Percentiles rank a stretch among this genome's conserved stretches.
Conservation (phyloP, 64 coral and sea anemone species). For the Astreopora myriophthalma region DNA sequence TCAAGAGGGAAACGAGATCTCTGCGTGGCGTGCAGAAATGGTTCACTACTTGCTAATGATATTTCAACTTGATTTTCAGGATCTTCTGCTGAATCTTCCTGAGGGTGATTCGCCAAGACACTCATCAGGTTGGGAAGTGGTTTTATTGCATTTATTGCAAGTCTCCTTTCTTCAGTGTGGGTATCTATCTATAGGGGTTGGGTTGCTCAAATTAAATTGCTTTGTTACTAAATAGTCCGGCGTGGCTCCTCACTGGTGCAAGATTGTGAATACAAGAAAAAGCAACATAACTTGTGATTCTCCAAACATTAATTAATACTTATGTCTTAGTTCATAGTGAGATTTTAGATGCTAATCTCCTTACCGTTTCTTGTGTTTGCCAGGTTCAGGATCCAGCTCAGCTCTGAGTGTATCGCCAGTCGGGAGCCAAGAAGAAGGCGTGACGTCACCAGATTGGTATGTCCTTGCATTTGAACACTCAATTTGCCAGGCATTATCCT, state of each 20-base stretch:
- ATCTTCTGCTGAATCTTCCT: conserved; percentile 60
- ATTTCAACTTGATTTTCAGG: conserved; percentile 8
- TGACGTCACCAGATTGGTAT: conserved; percentile 72
- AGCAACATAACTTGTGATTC: not conserved
- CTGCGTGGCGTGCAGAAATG: no score
- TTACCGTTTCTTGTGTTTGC: not conserved
- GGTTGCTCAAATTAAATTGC: no score
- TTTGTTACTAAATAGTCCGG: no score
- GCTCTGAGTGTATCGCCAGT: conserved; percentile 53
- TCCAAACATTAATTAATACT: not conserved
- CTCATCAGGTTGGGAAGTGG: conserved; percentile 31
- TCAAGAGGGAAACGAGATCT: no score
- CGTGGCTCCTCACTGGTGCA: no score
- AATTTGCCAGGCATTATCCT: not conserved
- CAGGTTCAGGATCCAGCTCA: conserved; percentile 58
- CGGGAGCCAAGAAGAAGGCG: conserved; percentile 65
- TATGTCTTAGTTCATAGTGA: not conserved
- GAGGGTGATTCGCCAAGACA: conserved; percentile 62
- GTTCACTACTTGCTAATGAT: not conserved
- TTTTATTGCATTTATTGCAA: no score
- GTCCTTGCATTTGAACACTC: not conserved
- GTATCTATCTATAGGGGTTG: no score
- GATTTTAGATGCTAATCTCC: not conserved
- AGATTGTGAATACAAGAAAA: no score
- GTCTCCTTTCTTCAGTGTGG: no score